Evolutionary conservation across 2,888 invertebrate species (phyloP).

Genomic region (Agapetus fuscipes): DNA sequence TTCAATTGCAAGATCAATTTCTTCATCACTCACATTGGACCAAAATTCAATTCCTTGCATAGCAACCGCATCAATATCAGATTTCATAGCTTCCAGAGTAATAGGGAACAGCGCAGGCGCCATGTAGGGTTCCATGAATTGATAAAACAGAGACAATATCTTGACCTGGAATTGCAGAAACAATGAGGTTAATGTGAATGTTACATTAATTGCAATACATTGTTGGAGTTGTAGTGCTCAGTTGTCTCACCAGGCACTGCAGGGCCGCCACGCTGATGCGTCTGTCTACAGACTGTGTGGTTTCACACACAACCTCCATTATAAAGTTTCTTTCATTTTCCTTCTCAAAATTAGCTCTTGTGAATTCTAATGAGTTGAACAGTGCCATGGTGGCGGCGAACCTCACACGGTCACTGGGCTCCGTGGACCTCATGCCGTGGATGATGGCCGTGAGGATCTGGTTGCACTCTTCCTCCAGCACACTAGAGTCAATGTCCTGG

Average conservation of each 20-base stretch:
- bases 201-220: not conserved
- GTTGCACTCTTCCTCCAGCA: slow-evolving; percentile 86
- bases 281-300: slow-evolving; percentile 87
- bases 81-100: slow-evolving; percentile 97
- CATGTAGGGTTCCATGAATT: slow-evolving; percentile 99
- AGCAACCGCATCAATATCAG: slow-evolving; percentile 89
- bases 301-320: slow-evolving; percentile 99
- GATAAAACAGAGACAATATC: slow-evolving; percentile 96
- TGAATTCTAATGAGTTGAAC: slow-evolving; percentile 96
- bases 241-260: slow-evolving; percentile 76
- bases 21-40: slow-evolving; percentile 99
- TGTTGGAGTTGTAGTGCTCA: not conserved
- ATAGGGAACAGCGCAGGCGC: slow-evolving; percentile 95
- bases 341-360: slow-evolving; percentile 95
- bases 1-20: slow-evolving; percentile 91
- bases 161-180: slow-evolving; percentile 47
- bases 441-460: slow-evolving; percentile 97
- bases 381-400: slow-evolving; percentile 95
- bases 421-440: slow-evolving; percentile 94
- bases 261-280: slow-evolving; percentile 93
- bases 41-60: slow-evolving; percentile 99
- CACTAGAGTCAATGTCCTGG: slow-evolving; percentile 94
- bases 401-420: slow-evolving; percentile 87
- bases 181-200: not conserved
- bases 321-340: slow-evolving; percentile 97